Conservation (phyloP, 2,888 invertebrate species). For the Heliconius erato region DNA sequence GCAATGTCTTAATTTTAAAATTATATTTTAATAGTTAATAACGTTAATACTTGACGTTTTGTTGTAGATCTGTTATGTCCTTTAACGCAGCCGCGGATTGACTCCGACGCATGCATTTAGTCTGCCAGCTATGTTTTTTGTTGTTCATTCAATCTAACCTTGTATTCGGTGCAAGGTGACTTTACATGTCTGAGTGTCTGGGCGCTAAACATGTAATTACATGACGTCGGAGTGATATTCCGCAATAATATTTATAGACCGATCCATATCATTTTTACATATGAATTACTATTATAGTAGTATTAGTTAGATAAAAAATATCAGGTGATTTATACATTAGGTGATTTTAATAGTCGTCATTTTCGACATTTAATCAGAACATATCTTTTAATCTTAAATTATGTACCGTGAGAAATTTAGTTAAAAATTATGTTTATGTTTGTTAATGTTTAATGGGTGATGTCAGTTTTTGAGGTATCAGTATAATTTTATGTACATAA, state of each 20-base stretch:
- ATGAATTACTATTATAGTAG: slow-evolving; percentile 63
- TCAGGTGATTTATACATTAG: slow-evolving; percentile 51
- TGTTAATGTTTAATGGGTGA: slow-evolving; percentile 70
- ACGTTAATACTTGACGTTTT: slow-evolving; percentile 56
- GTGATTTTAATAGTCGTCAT: slow-evolving; percentile 52
- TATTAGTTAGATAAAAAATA: slow-evolving; percentile 63
- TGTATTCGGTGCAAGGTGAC: slow-evolving; percentile 83
- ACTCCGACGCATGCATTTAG: slow-evolving; percentile 69
- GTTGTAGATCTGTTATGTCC: slow-evolving; percentile 57
- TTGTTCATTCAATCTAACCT: slow-evolving; percentile 83
- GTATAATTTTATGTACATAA: slow-evolving; percentile 62
- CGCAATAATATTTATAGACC: slow-evolving; percentile 73
- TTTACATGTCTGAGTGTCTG: slow-evolving; percentile 83
- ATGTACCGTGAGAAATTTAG: slow-evolving; percentile 62
- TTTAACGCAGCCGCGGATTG: slow-evolving; percentile 56
- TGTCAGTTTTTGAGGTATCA: slow-evolving; percentile 65
- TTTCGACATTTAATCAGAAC: slow-evolving; percentile 56
- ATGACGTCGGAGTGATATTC: slow-evolving; percentile 76
- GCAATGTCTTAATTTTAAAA: slow-evolving; percentile 58
- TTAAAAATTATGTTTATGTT: slow-evolving; percentile 70
- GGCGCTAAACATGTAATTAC: slow-evolving; percentile 82
- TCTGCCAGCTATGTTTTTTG: slow-evolving; percentile 74
- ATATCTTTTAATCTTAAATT: slow-evolving; percentile 64
- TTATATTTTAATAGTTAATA: slow-evolving; percentile 57
- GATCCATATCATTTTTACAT: slow-evolving; percentile 82